These are phyloP conservation scores for Aphis gossypii DNA, from an alignment of 1,140 invertebrate genomes.

Conservation along the genomic window DNA sequence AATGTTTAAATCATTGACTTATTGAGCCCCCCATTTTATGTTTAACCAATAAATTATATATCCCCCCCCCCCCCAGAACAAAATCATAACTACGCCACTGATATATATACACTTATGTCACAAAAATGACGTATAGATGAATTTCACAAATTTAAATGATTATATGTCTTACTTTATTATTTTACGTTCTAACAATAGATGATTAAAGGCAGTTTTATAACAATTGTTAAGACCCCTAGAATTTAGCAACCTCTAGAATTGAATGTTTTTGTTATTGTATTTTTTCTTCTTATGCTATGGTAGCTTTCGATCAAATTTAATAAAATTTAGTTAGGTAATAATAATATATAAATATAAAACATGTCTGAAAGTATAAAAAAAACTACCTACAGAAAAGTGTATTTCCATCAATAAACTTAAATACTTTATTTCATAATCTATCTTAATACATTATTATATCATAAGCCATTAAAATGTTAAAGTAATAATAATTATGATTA, in stretches of 20 bases:
- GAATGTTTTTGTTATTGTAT: not conserved
- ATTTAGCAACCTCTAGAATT: not conserved
- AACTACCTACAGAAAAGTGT: not conserved
- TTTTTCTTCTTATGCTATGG: not conserved
- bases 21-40: too few species aligned
- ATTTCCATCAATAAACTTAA: not conserved
- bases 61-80: too few species aligned
- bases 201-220: too few species aligned
- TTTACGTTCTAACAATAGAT: not conserved
- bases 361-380: not conserved
- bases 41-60: too few species aligned
- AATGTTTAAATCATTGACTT: too few species aligned
- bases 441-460: not conserved
- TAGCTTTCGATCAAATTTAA: constrained; percentile 9
- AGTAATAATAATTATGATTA: not conserved
- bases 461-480: not conserved
- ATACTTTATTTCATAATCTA: not conserved
- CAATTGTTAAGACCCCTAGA: not conserved
- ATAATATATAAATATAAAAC: not conserved
- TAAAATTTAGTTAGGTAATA: not conserved
- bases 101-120: not conserved
- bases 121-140: not conserved
- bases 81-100: too few species aligned
- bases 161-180: not conserved
- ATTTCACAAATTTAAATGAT: not conserved